Base-by-base conservation (phyloP, 2,888 invertebrate genomes). In the Ormyrus pomaceus region DNA sequence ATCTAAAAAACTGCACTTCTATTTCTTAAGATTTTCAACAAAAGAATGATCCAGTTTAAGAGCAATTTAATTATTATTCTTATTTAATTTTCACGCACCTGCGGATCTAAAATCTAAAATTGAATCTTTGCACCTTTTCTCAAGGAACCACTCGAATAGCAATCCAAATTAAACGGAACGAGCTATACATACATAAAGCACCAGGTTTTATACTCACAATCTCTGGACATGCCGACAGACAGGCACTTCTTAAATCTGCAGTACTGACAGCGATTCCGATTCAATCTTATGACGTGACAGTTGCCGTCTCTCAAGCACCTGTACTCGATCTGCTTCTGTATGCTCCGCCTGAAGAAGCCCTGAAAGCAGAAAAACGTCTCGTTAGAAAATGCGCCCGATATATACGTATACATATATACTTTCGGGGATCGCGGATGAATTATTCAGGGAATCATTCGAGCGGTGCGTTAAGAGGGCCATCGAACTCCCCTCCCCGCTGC, bases 241-340 rank as follows among this genome's bases (percentile, higher is more conserved):
- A 98, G 93, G 91, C 98, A 98, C 95, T 98, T 98, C 92, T 97
- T 97, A 92, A 98, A 98, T 88, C 98, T 94, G 93, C 98, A 98
- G 91, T 95, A 98, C 91, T 98, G 98, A 91, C 98, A 98, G 86
- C 98, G 95, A 93, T 98, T 98, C 85, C 98, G 93, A 92, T 98
- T 98, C 87, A 98, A 93, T 86, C 98, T 93, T 91, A 97, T 97
- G 81, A 98, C 97, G 88, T 97, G 92, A 91, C 98, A 98, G 93
- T 97, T 97, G 87, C 97, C 97, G 93, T 98, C 97, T 84, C 98
- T 93, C 87, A 98, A 93, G 91, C 98, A 98, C 88, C 98, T 94
- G 92, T 98, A 98, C 91, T 98, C 98, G 88, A 98, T 98, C 92
- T 98, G 98, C 91, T 98, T 98, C 91, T 98, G 98, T 88, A 98